Evolutionary conservation across 2,888 invertebrate genomes (phyloP).

Genomic region (Drosophila mulleri): DNA sequence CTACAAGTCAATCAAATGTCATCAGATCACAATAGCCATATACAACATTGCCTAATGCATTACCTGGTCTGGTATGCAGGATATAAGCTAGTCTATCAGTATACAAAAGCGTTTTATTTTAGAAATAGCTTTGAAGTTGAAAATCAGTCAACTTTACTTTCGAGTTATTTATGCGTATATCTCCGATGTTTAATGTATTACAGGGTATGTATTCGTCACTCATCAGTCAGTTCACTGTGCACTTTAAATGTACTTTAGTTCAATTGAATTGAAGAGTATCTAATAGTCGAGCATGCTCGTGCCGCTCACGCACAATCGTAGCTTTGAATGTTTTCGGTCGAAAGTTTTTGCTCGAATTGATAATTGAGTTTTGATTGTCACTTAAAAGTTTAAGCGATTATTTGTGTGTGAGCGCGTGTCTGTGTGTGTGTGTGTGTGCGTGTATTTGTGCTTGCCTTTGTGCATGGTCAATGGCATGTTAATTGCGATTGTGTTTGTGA

Average conservation of each 20-base stretch:
- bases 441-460: background rate
- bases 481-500: slow-evolving; percentile 33
- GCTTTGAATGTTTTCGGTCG: background rate
- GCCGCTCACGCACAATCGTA: too few species aligned
- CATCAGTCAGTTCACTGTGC: too few species aligned
- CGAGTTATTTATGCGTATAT: background rate
- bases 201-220: background rate
- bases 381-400: slow-evolving; percentile 10
- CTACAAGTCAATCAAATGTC: background rate
- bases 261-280: background rate
- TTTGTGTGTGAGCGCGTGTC: slow-evolving; percentile 1
- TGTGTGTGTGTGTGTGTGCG: background rate
- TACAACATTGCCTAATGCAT: background rate
- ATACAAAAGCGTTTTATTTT: fast-evolving
- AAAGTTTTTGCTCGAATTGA: background rate
- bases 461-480: slow-evolving; percentile 33
- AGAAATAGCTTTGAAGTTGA: too few species aligned
- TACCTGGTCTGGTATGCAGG: background rate
- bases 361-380: slow-evolving; percentile 5
- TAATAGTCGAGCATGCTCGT: background rate
- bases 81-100: background rate
- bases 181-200: background rate
- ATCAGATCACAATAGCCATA: background rate
- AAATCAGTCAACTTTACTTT: background rate
- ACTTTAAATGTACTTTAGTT: background rate